Conservation (phyloP, 2,888 invertebrate genomes). For the Morpho helenor region DNA sequence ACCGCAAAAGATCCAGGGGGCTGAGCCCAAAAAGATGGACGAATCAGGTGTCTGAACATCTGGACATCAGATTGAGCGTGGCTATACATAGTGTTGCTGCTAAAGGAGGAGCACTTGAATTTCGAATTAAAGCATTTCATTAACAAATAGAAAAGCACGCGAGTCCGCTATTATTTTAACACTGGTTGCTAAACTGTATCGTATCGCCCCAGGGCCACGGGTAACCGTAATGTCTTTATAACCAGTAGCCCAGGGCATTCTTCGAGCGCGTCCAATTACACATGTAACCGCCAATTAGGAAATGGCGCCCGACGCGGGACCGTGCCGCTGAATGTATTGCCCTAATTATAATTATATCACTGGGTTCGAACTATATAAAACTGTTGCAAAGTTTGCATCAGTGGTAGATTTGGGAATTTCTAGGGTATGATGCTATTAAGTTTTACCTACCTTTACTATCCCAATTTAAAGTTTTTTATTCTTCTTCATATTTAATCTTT, state of each 20-base stretch:
- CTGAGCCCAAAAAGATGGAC: too few relatives aligned
- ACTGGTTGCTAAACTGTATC: slow-evolving; percentile 14
- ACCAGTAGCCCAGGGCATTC: slow-evolving; percentile 23
- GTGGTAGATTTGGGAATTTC: too few relatives aligned
- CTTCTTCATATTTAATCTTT: too few relatives aligned
- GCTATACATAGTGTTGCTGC: too few relatives aligned
- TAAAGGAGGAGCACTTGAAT: too few relatives aligned
- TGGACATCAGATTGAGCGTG: too few relatives aligned
- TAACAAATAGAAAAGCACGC: neutral
- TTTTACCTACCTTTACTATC: too few relatives aligned
- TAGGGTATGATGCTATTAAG: too few relatives aligned
- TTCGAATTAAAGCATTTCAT: too few relatives aligned
- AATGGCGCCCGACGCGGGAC: slow-evolving; percentile 42
- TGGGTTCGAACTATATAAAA: neutral
- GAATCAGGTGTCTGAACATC: too few relatives aligned
- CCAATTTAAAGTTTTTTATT: too few relatives aligned
- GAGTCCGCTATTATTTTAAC: slow-evolving; percentile 12
- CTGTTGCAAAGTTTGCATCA: neutral
- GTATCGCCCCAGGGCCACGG: slow-evolving; percentile 13
- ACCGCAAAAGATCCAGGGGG: too few relatives aligned
- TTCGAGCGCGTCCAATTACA: slow-evolving; percentile 40
- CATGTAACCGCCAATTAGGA: slow-evolving; percentile 45
- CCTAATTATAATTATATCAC: slow-evolving; percentile 35
- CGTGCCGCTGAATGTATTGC: slow-evolving; percentile 48
- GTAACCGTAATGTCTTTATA: slow-evolving; percentile 22